Percentiles rank a stretch among this genome's conserved stretches.
Evolutionary conservation across 2,797 vertebrate genomes (phyloP).

Genomic region (Enteromius mattozi): DNA sequence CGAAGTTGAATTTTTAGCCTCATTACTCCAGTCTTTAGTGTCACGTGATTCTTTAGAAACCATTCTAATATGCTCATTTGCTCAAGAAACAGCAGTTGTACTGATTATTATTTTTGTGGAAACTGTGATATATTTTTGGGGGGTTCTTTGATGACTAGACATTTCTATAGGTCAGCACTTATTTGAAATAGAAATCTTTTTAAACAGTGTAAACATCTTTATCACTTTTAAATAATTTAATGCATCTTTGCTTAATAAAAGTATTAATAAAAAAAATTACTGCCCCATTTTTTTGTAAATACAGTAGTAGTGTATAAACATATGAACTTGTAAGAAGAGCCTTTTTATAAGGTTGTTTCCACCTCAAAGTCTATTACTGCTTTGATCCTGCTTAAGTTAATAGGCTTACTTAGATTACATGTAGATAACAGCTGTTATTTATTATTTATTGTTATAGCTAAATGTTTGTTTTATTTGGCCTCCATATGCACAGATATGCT

Average conservation of each 20-base stretch:
- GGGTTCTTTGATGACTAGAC: background rate
- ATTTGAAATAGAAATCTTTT: background rate
- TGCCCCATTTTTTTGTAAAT: background rate
- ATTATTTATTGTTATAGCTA: background rate
- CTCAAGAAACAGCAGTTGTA: background rate
- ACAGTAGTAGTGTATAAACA: background rate
- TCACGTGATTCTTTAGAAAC: background rate
- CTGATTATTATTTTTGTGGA: background rate
- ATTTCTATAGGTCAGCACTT: background rate
- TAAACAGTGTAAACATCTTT: background rate
- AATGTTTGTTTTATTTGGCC: background rate
- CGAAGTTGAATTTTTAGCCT: background rate
- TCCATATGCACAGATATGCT: background rate
- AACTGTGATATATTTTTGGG: fast-evolving
- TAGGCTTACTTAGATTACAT: constrained; percentile 43
- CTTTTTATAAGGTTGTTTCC: constrained; percentile 8
- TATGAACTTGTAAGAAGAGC: background rate
- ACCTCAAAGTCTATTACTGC: constrained; percentile 28
- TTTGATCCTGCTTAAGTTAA: constrained; percentile 46
- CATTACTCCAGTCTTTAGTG: background rate
- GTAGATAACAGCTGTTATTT: constrained; percentile 1
- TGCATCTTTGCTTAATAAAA: background rate
- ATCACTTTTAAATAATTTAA: background rate
- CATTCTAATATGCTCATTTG: background rate
- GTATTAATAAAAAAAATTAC: background rate